Conservation (phyloP, 2,888 invertebrate species). For the Heliconius erato region DNA sequence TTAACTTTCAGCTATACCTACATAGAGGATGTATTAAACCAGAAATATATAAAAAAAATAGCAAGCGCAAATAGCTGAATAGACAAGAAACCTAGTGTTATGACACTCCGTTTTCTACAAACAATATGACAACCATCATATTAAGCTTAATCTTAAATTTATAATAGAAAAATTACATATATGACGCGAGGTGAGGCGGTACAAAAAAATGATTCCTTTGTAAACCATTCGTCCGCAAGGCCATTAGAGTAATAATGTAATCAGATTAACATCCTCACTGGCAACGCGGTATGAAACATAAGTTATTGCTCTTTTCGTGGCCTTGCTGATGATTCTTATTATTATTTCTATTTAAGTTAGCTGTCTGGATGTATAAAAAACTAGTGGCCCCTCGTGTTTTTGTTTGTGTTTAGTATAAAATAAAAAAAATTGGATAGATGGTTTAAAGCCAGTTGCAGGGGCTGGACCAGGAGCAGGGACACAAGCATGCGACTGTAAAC, state of each 20-base stretch:
- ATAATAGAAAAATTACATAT: neutral
- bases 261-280: conserved; percentile 21
- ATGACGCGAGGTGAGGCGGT: neutral
- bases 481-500: neutral
- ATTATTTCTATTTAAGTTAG: conserved; percentile 4
- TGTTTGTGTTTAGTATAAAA: too few species aligned
- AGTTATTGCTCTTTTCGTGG: conserved; percentile 27
- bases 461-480: too few species aligned
- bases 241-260: conserved; percentile 26
- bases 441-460: too few species aligned
- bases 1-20: too few species aligned
- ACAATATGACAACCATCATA: neutral
- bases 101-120: neutral
- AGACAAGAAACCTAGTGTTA: neutral
- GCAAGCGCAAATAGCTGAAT: neutral
- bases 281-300: neutral
- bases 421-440: too few species aligned
- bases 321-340: conserved; percentile 10
- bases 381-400: too few species aligned
- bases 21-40: too few species aligned
- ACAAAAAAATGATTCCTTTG: conserved; percentile 20
- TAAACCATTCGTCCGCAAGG: conserved; percentile 23
- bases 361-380: too few species aligned
- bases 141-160: neutral
- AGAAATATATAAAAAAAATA: too few species aligned